phyloP scores from a whole-genome alignment of 2,888 invertebrate genomes.

The Poecilus cupreus region DNA sequence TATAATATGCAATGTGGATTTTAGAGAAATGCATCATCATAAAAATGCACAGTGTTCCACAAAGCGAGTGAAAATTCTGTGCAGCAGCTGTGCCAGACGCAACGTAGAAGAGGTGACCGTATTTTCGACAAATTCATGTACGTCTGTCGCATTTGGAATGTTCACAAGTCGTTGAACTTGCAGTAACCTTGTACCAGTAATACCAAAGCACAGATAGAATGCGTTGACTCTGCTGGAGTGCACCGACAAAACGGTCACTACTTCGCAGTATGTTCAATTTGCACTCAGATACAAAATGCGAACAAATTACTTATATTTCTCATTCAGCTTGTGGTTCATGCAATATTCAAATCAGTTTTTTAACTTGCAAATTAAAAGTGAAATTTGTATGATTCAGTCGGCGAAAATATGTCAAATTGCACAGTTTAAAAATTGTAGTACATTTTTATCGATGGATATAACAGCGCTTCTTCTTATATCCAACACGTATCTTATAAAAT shows the following conservation, averaged over 20 bases:
- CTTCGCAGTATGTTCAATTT: not conserved
- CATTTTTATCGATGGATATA: too few relatives aligned
- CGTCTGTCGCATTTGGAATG: constrained; percentile 45
- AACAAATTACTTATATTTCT: too few relatives aligned
- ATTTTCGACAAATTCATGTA: constrained; percentile 40
- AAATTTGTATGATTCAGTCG: not conserved
- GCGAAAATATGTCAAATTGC: too few relatives aligned
- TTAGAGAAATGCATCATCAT: too few relatives aligned
- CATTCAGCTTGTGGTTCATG: too few relatives aligned
- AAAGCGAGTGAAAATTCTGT: not conserved
- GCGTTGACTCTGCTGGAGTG: constrained; percentile 34
- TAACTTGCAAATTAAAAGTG: too few relatives aligned
- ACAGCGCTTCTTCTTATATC: too few relatives aligned
- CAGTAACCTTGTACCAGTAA: constrained; percentile 48
- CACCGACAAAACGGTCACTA: not conserved
- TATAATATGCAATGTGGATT: too few relatives aligned
- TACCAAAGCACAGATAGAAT: constrained; percentile 37
- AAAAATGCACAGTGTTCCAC: too few relatives aligned
- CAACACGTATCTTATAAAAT: too few relatives aligned
- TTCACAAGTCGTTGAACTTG: constrained; percentile 44
- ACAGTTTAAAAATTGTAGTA: too few relatives aligned
- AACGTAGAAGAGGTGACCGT: constrained; percentile 37
- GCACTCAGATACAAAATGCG: not conserved
- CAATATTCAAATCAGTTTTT: too few relatives aligned
- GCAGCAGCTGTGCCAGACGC: not conserved